A percentile compares a stretch with the other conserved stretches of the same genome.
These are phyloP conservation scores for Neopipo cinnamomea DNA, from an alignment of 2,113 vertebrate genomes.

Conservation along the genomic window DNA sequence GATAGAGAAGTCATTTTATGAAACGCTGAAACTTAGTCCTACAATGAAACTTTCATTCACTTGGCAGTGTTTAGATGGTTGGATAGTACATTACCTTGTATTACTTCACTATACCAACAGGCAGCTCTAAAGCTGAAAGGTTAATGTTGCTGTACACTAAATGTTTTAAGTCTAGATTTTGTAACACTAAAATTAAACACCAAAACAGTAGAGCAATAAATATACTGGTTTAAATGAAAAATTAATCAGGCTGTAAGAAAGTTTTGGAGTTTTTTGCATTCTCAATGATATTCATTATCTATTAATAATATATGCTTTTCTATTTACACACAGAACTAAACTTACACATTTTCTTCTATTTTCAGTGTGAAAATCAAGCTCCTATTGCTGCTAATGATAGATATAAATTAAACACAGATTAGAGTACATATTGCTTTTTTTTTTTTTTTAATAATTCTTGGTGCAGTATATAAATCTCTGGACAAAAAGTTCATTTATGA, in stretches of 20 bases:
- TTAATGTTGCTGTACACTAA: neutral
- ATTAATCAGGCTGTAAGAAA: neutral
- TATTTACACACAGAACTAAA: neutral
- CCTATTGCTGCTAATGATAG: neutral
- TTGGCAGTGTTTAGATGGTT: neutral
- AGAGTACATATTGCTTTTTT: neutral
- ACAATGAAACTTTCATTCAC: neutral
- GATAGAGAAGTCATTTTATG: neutral
- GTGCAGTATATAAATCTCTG: neutral
- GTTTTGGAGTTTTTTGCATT: neutral
- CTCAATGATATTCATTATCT: neutral
- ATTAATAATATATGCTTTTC: neutral
- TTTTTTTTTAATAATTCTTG: neutral
- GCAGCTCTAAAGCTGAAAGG: neutral
- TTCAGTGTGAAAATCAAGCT: neutral
- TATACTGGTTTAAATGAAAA: neutral
- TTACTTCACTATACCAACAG: neutral
- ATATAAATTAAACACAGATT: neutral
- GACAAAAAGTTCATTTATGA: neutral
- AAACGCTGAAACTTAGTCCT: neutral
- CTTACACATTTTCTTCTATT: neutral
- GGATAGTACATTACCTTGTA: neutral
- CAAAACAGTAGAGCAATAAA: neutral
- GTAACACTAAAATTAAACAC: neutral
- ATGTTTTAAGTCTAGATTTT: neutral